Evolutionary conservation across 2,797 vertebrate species (phyloP).

Genomic region (Megalops cyprinoides): DNA sequence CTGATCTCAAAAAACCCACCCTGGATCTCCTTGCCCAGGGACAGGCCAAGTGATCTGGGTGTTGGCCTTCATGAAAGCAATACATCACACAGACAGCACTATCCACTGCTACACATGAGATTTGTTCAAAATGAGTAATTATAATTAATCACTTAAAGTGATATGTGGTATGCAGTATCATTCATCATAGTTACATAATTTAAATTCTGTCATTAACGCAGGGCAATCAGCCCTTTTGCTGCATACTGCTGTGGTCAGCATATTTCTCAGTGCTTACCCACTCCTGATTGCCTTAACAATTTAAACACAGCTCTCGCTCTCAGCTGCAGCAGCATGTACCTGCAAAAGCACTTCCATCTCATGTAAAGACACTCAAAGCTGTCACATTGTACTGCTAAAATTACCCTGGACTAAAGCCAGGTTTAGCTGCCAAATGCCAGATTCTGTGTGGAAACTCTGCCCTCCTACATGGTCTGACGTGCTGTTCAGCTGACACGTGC

Average conservation of each 20-base stretch:
- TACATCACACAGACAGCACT: conserved; percentile 65
- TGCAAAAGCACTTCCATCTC: not conserved
- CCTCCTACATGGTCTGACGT: not conserved
- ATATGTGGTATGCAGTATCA: conserved; percentile 54
- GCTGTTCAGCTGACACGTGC: not conserved
- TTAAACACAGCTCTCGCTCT: not conserved
- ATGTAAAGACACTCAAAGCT: conserved; percentile 18
- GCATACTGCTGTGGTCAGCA: conserved; percentile 17
- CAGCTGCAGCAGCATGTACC: not conserved
- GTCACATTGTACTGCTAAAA: not conserved
- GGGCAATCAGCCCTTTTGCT: conserved; percentile 27
- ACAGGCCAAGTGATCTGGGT: conserved; percentile 43
- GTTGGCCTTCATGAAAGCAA: conserved; percentile 53
- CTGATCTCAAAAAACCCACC: not conserved
- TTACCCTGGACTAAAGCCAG: not conserved
- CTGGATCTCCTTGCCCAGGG: conserved; percentile 36
- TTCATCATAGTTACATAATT: conserved; percentile 63
- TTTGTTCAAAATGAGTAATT: conserved; percentile 64
- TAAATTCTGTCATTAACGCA: conserved; percentile 35
- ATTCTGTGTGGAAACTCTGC: not conserved
- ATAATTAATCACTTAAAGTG: conserved; percentile 65
- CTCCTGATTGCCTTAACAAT: not conserved
- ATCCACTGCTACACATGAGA: conserved; percentile 55
- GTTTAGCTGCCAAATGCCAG: not conserved
- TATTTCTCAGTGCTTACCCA: conserved; percentile 21